Base-by-base conservation (phyloP, 2,797 vertebrate genomes). In the Onychomys leucogaster region DNA sequence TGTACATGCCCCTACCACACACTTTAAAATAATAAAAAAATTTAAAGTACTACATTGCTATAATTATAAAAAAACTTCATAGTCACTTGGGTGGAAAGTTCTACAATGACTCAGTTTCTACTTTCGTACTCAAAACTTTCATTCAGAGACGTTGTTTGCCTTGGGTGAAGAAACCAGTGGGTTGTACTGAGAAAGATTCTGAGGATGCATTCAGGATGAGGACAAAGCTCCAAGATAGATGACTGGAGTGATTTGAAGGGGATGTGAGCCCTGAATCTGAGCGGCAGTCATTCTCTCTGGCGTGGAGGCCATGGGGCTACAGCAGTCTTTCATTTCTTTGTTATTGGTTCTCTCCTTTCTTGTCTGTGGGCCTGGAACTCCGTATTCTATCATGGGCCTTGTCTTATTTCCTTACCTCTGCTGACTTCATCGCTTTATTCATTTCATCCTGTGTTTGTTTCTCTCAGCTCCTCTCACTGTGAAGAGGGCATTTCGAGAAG, bases 1-100 rank as follows among this genome's bases (percentile, higher is more conserved):
- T 67, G 43, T 13, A 12, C 17, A 21, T 12, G 85, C 19, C 29
- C 5, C 12, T 34, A 9, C 2, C n/a, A 16, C 83, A 49, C 32
- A 85, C 43, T 67, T 23, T 34, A 65, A 61, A 65, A 34, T 46
- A 84, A 49, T 84, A 65, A 46, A 65, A 84, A 52, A n/a, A 0
- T 76, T 83, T 93, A 87, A 88, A 80, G 27, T 34, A 37, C n/a
- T 71, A 94, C 55, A 67, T 82, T 76, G 41, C 21, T 85, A 29
- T 52, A 43, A 32, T 21, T 32, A 73, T 59, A 13, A 11, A 83
- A 73, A 86, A 67, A 55, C n/a, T 29, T 85, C 75, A 76, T 85
- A 46, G 63, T 81, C 86, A 49, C 75, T 89, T 95, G 52, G 52
- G n/a, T 95, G 73, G 49, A 75, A 88, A 94, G 29, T 86, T 86